Conservation (phyloP, 64 coral and sea anemone species). For the Dendronephthya gigantea region DNA sequence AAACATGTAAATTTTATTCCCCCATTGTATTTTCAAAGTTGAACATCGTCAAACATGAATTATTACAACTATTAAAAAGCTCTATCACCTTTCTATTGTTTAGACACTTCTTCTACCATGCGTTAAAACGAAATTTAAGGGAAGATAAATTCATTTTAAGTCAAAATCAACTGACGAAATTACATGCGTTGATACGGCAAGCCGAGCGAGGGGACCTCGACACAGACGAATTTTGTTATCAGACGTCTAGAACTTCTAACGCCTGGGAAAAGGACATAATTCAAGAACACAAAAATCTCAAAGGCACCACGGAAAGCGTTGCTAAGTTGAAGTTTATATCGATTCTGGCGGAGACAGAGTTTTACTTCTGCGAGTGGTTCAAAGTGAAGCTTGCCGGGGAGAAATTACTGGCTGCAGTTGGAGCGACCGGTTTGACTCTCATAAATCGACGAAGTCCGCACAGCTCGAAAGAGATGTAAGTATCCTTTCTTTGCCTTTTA, state of each 20-base stretch:
- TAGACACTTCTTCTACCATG: constrained; percentile 72
- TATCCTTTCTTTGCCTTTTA: background rate
- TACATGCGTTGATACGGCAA: constrained; percentile 70
- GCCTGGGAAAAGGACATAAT: constrained; percentile 32
- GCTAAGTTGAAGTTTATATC: constrained; percentile 66
- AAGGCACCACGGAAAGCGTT: constrained; percentile 43
- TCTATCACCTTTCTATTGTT: constrained; percentile 28
- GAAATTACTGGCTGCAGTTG: constrained; percentile 76
- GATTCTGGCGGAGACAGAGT: constrained; percentile 63
- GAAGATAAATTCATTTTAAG: constrained; percentile 81
- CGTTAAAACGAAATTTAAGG: constrained; percentile 52
- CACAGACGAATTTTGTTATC: background rate
- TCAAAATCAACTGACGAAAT: constrained; percentile 45
- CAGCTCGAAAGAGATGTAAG: constrained; percentile 79
- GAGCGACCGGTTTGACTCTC: constrained; percentile 63
- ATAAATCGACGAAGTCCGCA: constrained; percentile 62
- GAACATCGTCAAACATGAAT: background rate
- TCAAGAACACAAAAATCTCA: constrained; percentile 47
- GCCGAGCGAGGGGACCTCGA: constrained; percentile 59
- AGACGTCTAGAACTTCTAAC: background rate
- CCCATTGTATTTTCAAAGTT: background rate
- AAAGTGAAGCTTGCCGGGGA: constrained; percentile 69
- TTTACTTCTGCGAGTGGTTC: constrained; percentile 84
- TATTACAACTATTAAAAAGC: too few relatives aligned
- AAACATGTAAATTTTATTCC: background rate